Evolutionary conservation across 2,888 invertebrate species (phyloP), one percentile per base, ranked within the genome.

Genomic region (Drosophila colorata): DNA sequence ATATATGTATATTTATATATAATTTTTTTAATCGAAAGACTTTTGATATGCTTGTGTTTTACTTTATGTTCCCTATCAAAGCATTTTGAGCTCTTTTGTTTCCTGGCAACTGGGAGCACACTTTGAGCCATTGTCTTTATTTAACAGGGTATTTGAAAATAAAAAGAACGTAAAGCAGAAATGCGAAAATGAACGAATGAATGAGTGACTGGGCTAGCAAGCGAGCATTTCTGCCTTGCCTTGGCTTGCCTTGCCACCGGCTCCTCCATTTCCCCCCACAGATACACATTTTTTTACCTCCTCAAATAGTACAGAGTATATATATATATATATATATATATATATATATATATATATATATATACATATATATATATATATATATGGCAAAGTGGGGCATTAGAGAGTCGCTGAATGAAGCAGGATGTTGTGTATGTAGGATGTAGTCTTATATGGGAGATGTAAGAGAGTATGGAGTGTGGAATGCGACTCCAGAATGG

Each of bases 181-280:
- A 66, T 68, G 76, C 40, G 56, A 60, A 79, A 85, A 71, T 69
- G 59, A 67, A 63, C 41, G 59, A 74, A 47, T 44, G 52, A 66
- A 53, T 57, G 63, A 77, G 43, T 55, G 69, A 74, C 56, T 69
- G 53, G 69, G 65, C 41, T 46, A 61, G 68, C 48, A 40, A 51
- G 47, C 52, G 40, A 70, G 35, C 31, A 47, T 41, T 70, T 35
- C 44, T 38, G 33, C 47, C 48, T 28, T 28, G 48, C 47, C 49
- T 16, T 38, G 33, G 43, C 48, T 28, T 28, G 48, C 47, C 49
- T 16, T 31, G 31, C 14, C 31, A 31, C 9, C 31, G 25, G 25
- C 23, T 4, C 23, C 2, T 5, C 1, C 23, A 23, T n/a, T n/a
- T n/a, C n/a, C n/a, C n/a, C n/a, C 4, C 23, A 23, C 23, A 23